These are phyloP conservation scores for Stegodyphus dumicola DNA, from an alignment of 1,140 invertebrate species.

Conservation along the genomic window DNA sequence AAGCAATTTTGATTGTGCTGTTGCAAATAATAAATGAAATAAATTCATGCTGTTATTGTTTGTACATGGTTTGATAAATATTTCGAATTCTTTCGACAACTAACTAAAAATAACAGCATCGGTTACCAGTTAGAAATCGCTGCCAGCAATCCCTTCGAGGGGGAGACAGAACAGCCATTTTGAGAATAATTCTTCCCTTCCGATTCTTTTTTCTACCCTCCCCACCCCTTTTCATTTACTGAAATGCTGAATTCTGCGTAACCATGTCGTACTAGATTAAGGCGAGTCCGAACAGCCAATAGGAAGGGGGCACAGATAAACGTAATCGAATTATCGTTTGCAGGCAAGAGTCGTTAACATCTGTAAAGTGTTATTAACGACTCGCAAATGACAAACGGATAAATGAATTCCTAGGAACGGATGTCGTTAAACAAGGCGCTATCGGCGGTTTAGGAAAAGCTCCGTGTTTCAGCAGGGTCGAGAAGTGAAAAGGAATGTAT, in stretches of 20 bases:
- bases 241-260: too few relatives aligned
- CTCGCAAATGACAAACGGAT: constrained; percentile 29
- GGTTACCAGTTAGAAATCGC: too few relatives aligned
- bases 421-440: constrained; percentile 31
- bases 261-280: constrained; percentile 20
- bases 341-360: constrained; percentile 47
- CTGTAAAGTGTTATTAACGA: constrained; percentile 55
- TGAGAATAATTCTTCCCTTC: not conserved
- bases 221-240: not conserved
- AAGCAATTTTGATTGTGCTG: too few relatives aligned
- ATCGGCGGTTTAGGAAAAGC: constrained; percentile 14
- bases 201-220: too few relatives aligned
- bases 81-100: too few relatives aligned
- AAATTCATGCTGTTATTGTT: too few relatives aligned
- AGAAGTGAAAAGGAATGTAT: too few relatives aligned
- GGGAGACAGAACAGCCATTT: not conserved
- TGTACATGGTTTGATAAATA: too few relatives aligned
- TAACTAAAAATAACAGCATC: too few relatives aligned
- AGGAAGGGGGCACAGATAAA: constrained; percentile 14
- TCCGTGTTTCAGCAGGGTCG: not conserved
- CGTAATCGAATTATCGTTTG: constrained; percentile 39
- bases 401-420: constrained; percentile 21
- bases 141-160: not conserved
- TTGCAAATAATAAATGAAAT: too few relatives aligned
- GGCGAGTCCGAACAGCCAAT: not conserved